Evolutionary conservation across 2,113 vertebrate species (phyloP).

Genomic region (Dasyprocta punctata): DNA sequence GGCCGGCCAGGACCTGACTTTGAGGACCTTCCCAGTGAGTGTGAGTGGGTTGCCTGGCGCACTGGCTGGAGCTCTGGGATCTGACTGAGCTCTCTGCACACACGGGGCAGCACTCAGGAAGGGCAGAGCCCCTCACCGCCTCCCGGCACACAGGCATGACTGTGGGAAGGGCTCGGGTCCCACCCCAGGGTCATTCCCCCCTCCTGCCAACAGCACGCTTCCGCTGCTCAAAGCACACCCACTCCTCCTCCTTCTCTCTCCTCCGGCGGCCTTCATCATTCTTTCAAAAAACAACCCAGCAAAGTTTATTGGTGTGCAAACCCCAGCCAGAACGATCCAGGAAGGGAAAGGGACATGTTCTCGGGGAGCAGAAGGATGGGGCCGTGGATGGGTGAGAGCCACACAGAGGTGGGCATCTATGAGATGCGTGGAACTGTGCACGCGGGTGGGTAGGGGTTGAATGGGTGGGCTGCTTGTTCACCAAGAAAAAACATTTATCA

Average conservation of each 20-base stretch:
- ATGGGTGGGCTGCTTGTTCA: too few species aligned
- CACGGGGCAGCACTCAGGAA: neutral
- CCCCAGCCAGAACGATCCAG: neutral
- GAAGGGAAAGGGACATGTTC: neutral
- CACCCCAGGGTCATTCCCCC: neutral
- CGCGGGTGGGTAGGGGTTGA: too few species aligned
- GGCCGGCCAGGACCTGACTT: too few species aligned
- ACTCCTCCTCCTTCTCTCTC: neutral
- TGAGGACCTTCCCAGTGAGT: neutral
- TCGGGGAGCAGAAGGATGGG: neutral
- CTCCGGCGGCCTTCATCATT: neutral
- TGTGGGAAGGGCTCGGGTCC: neutral
- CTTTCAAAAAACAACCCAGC: neutral
- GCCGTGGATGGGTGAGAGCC: accelerated
- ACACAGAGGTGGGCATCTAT: neutral
- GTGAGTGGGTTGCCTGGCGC: neutral
- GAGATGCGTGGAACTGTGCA: neutral
- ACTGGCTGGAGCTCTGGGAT: neutral
- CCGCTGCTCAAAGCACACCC: neutral
- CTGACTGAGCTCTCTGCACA: neutral
- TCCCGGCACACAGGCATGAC: neutral
- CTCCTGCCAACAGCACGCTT: neutral
- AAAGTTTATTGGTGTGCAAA: neutral
- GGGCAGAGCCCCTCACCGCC: neutral
- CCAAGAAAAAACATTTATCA: too few species aligned